A percentile compares a stretch with the other conserved stretches of the same genome.
These are phyloP conservation scores for Catharus bicknelli DNA, from an alignment of 2,113 vertebrate species.

Conservation along the genomic window DNA sequence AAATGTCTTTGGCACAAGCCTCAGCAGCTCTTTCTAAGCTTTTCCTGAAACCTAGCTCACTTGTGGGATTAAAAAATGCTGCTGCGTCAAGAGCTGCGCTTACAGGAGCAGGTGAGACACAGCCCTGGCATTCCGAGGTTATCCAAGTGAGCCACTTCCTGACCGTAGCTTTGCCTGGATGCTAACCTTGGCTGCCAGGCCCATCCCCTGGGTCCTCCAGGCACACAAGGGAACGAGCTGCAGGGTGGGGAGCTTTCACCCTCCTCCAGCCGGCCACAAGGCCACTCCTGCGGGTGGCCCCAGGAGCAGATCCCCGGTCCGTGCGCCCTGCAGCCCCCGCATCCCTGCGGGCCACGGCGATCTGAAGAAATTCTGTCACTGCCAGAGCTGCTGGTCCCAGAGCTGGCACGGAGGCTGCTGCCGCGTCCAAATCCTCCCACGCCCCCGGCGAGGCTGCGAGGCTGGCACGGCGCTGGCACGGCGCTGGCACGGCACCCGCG, in stretches of 20 bases:
- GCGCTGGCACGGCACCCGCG: neutral
- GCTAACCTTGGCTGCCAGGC: neutral
- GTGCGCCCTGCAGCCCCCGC: neutral
- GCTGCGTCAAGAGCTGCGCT: neutral
- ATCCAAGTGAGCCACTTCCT: neutral
- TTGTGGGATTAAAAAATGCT: neutral
- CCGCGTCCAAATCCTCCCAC: neutral
- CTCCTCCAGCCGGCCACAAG: neutral
- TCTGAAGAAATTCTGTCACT: neutral
- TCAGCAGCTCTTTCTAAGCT: conserved; percentile 20
- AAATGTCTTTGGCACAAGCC: conserved; percentile 28
- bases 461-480: neutral
- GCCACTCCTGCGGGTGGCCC: rapidly evolving
- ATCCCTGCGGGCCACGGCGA: rapidly evolving
- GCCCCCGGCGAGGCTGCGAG: neutral
- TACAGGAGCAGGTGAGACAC: neutral
- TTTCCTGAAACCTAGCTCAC: conserved; percentile 17
- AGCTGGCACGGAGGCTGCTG: neutral
- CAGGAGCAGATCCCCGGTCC: rapidly evolving
- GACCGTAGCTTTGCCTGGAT: neutral
- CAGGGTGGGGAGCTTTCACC: rapidly evolving
- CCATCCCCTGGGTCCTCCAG: rapidly evolving
- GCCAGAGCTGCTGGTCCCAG: neutral
- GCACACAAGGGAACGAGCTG: neutral
- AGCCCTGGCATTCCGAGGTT: neutral